These are phyloP conservation scores for Drosophila paracracens DNA, from an alignment of 2,888 invertebrate species.

Conservation along the genomic window DNA sequence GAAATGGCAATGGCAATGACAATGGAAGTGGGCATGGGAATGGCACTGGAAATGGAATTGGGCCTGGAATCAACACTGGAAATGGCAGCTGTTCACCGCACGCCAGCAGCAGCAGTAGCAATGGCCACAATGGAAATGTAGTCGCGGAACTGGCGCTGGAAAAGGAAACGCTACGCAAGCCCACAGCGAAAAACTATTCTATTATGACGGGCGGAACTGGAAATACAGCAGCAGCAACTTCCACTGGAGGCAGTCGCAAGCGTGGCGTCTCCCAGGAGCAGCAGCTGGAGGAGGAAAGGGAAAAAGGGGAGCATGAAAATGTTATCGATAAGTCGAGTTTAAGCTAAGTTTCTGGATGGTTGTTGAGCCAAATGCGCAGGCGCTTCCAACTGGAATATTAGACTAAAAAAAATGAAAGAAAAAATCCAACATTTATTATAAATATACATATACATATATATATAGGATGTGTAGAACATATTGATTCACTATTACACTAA, in stretches of 20 bases:
- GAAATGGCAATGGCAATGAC: slow-evolving; percentile 1
- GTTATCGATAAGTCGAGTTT: slow-evolving; percentile 20
- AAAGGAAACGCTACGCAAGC: slow-evolving; percentile 50
- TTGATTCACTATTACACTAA: slow-evolving; percentile 17
- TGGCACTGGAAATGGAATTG: slow-evolving; percentile 27
- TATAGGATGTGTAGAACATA: slow-evolving; percentile 17
- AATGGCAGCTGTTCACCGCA: slow-evolving; percentile 47
- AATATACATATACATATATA: slow-evolving; percentile 19
- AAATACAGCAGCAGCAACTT: slow-evolving; percentile 4
- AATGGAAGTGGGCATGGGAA: slow-evolving; percentile 27
- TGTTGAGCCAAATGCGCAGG: slow-evolving; percentile 57
- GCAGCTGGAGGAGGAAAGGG: slow-evolving; percentile 31
- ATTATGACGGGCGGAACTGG: slow-evolving; percentile 72
- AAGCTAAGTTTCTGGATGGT: slow-evolving; percentile 8
- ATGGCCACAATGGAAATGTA: slow-evolving; percentile 35
- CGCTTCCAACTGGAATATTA: slow-evolving; percentile 55
- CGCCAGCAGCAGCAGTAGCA: slow-evolving; percentile 30
- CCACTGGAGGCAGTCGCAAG: slow-evolving; percentile 45
- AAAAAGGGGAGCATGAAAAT: slow-evolving; percentile 33
- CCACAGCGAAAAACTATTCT: slow-evolving; percentile 73
- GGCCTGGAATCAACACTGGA: background rate
- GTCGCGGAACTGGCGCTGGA: slow-evolving; percentile 17
- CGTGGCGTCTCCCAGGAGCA: slow-evolving; percentile 25
- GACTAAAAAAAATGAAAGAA: slow-evolving; percentile 13
- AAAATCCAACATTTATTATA: slow-evolving; percentile 42